Base-by-base conservation (phyloP, 1,140 invertebrate genomes). In the Rhyzopertha dominica region DNA sequence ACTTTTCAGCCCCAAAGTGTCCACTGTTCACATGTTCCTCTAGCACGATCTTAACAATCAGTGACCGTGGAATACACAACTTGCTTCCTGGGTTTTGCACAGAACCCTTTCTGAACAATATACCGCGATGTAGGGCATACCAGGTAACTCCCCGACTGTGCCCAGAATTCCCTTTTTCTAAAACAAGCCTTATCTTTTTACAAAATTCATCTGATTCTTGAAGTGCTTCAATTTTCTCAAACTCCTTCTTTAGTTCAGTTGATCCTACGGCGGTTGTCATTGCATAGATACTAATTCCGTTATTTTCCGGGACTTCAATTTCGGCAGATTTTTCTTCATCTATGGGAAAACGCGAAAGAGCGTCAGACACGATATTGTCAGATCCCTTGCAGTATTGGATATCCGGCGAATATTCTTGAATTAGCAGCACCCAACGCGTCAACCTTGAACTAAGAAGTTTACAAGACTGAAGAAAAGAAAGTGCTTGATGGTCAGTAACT, bases 361-460 rank as follows among this genome's bases (percentile, higher is more conserved):
- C 17, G 20, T 41, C 39, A 5, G 25, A 16, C 8, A 41, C 9
- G 10, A 41, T 17, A 32, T 41, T 41, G n/a, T 41, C 39, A 10
- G 39, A 36, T 12, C 39, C 39, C 20, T 31, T 41, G 18, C 26
- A 31, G 31, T 41, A 29, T 35, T 12, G 12, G 20, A 41, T 31
- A 5, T 41, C n/a, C 2, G 31, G 18, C 9, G 12, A 13, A 29
- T 35, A 41, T 12, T 41, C 39, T 17, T 41, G 39, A 4, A 32
- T 9, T n/a, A 12, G 19, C 16, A 41, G n/a, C 16, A 41, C 12
- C 39, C 39, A 41, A 12, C 25, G 28, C 1, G 39, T 32, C 17
- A 41, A 35, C 25, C 39, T 1, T 8, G 26, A 9, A 18, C 9
- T 41, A 12, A 34, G 18, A 12, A 41, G 23, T 31, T n/a, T 2